A percentile compares a stretch with the other conserved stretches of the same genome.
Evolutionary conservation across 1,140 invertebrate species (phyloP).

Genomic region (Goniozus legneri): DNA sequence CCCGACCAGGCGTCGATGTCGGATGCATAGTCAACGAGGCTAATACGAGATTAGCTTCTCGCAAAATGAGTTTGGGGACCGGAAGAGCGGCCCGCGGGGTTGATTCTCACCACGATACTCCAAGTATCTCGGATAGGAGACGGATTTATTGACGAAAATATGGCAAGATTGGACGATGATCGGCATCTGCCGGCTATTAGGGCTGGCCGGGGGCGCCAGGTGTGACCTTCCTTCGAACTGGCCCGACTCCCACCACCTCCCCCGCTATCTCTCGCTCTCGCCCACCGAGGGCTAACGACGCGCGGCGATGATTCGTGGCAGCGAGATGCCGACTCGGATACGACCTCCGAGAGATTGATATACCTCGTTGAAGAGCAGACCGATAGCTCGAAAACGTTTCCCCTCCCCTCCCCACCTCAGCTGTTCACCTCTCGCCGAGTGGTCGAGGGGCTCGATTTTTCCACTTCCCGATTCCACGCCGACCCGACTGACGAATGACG

Average conservation of each 20-base stretch:
- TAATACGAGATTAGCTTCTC: too few relatives aligned
- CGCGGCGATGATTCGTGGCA: conserved; percentile 25
- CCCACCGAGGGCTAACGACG: too few relatives aligned
- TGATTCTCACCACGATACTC: too few relatives aligned
- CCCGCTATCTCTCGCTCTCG: too few relatives aligned
- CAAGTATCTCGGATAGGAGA: too few relatives aligned
- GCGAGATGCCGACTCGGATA: conserved; percentile 12
- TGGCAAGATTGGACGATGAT: conserved; percentile 29
- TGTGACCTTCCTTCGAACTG: conserved; percentile 33
- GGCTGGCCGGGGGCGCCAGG: conserved; percentile 34
- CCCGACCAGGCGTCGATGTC: too few relatives aligned
- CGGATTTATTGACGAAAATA: conserved; percentile 41
- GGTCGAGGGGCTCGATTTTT: conserved; percentile 20
- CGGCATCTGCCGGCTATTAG: conserved; percentile 33
- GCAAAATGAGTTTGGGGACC: too few relatives aligned
- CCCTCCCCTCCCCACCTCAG: neutral
- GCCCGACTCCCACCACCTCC: neutral
- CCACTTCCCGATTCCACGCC: conserved; percentile 4
- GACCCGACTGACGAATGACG: conserved; percentile 25
- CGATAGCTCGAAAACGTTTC: conserved; percentile 12
- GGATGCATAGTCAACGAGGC: too few relatives aligned
- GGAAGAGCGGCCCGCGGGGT: too few relatives aligned
- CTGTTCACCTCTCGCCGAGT: conserved; percentile 14
- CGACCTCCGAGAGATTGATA: conserved; percentile 27
- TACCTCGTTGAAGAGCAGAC: conserved; percentile 34